These are phyloP conservation scores for Dicrostonyx torquatus DNA, from an alignment of 2,797 vertebrate genomes.

Conservation along the genomic window DNA sequence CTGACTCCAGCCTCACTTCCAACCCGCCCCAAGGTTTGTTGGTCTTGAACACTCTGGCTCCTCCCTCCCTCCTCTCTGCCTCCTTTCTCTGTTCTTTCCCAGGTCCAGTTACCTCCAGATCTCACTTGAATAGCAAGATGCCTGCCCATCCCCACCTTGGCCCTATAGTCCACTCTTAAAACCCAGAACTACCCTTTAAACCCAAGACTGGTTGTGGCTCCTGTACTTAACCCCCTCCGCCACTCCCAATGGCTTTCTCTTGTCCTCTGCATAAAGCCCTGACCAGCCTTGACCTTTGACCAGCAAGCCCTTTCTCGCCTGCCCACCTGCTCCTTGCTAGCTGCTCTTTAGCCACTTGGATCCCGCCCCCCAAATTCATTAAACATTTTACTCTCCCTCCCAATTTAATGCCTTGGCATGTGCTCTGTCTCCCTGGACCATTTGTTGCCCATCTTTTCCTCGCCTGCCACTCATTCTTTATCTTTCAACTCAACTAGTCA, in stretches of 20 bases:
- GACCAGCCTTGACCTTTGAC: too few species aligned
- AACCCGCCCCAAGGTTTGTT: not conserved
- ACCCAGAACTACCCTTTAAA: not conserved
- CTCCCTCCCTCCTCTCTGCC: not conserved
- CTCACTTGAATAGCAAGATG: not conserved
- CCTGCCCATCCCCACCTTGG: not conserved
- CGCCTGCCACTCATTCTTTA: not conserved
- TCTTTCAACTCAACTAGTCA: not conserved
- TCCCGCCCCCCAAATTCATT: not conserved
- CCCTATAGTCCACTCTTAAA: not conserved
- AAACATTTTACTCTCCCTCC: not conserved
- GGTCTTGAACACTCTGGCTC: not conserved
- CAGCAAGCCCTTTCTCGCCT: not conserved
- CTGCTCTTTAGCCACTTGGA: not conserved
- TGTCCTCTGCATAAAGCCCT: not conserved
- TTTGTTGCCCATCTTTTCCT: not conserved
- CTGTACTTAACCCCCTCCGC: not conserved
- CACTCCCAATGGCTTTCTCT: rapidly evolving
- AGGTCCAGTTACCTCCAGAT: not conserved
- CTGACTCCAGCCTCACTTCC: too few species aligned
- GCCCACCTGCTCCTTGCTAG: not conserved
- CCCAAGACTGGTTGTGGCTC: not conserved
- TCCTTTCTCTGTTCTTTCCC: not conserved
- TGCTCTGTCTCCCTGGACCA: not conserved
- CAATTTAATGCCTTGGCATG: not conserved